Evolutionary conservation across 1,140 invertebrate genomes (phyloP), one percentile per base, ranked within the genome.

Genomic region (Pachyrhynchus sulphureomaculatus): DNA sequence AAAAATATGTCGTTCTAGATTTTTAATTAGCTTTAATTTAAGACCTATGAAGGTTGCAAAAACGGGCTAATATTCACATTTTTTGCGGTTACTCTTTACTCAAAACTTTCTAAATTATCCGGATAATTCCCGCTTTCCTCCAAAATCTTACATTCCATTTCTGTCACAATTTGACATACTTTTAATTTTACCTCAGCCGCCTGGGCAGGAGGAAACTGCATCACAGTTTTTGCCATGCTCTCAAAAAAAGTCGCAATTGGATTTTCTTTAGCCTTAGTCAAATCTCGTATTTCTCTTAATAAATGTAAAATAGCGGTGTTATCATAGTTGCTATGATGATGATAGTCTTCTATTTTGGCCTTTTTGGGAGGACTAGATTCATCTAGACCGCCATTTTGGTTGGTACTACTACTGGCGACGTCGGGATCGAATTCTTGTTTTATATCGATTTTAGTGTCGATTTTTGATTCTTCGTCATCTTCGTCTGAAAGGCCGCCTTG

Each of bases 171-270:
- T 55, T 65, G 63, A 34, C 63, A 65, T 24, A 65, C 51, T 36
- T 65, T 65, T 4, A 65, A 24, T 24, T 56, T 65, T 0, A 55
- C 58, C 26, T 65, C 63, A 13, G 64, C 64, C 10, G 51, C 57
- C 44, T 54, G 13, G n/a, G 44, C 52, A 5, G 64, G 41, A 13
- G 61, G 61, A 55, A 66, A 66, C 21, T 13, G 32, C 33, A 68
- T 56, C 0, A 68, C 66, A 4, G 64, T 68, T 37, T 61, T 58
- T 1, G 64, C 67, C 55, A 68, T 66, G 39, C 66, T 64, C 3
- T 58, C 66, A 24, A 68, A 66, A 57, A 68, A 68, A n/a, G 41
- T 20, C 44, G 44, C 44, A 21, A 59, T 52, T 2, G 63, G 63
- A 49, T 68, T 21, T 1, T 64, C 33, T 13, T 34, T 54, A 5